Conservation (phyloP, 2,797 vertebrate species). For the Anolis apletophallus region DNA sequence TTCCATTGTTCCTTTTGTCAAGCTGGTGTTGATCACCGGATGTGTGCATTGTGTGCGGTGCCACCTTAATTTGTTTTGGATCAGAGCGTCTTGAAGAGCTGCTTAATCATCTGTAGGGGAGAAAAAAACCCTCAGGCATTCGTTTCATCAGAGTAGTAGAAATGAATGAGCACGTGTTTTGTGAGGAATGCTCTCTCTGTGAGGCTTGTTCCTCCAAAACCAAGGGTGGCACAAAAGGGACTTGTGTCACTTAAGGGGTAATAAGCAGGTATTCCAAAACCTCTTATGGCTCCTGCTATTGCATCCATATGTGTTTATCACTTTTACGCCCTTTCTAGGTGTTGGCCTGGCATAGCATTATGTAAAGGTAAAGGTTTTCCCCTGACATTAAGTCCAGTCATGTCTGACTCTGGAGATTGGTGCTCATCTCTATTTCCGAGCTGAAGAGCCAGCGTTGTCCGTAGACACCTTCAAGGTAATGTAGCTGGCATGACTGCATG, state of each 20-base stretch:
- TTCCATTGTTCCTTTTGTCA: conserved; percentile 59
- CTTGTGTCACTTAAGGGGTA: neutral
- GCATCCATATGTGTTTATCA: conserved; percentile 2
- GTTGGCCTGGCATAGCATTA: neutral
- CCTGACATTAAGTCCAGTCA: too few species aligned
- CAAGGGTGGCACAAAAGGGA: neutral
- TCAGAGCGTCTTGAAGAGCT: conserved; percentile 26
- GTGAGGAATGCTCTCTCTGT: neutral
- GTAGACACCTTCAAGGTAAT: too few species aligned
- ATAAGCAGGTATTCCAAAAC: neutral
- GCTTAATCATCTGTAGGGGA: conserved; percentile 33
- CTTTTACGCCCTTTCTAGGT: neutral
- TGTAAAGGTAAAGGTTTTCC: too few species aligned
- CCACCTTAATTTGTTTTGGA: conserved; percentile 67
- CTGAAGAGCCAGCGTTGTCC: too few species aligned
- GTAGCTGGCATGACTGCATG: too few species aligned
- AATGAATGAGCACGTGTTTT: neutral
- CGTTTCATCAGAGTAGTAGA: neutral
- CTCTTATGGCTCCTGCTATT: neutral
- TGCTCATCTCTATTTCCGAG: too few species aligned
- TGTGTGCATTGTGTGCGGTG: conserved; percentile 40
- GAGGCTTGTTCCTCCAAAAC: neutral
- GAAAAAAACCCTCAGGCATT: conserved; percentile 5
- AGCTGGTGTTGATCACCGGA: conserved; percentile 39
- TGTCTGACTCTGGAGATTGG: too few species aligned